Evolutionary conservation across 1,140 invertebrate genomes (phyloP), one percentile per base, ranked within the genome.

Genomic region (Pseudomyrmex cubaensis): DNA sequence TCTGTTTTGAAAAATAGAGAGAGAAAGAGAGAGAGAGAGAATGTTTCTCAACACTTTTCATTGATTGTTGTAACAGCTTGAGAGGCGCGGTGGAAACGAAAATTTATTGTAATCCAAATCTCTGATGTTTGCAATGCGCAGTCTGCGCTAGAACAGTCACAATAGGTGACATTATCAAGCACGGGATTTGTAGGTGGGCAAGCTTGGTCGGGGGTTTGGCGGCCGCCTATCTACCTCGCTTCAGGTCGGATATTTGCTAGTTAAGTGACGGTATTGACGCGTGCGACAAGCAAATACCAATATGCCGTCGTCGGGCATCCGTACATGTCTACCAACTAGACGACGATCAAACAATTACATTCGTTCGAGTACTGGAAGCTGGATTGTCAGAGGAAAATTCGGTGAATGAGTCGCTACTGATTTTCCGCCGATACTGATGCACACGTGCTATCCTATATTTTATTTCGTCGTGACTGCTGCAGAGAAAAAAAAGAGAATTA

Each of bases 201-300:
- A 50, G 57, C 52, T 64, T 69, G 82, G 83, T 82, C 70, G 64
- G 44, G 74, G 84, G 84, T 85, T 82, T 73, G 72, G 20, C 66
- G 72, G 20, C 66, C 48, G 63, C 74, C 85, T 85, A 87, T 89
- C 88, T 84, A 76, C 25, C 70, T 90, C 83, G 82, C 83, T 82
- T 85, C 83, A 72, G 82, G 56, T 70, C 85, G 85, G 84, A 85
- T 90, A 90, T 90, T 90, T 89, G 89, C 89, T 83, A 85, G 89
- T 86, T 87, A 90, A 87, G 84, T 87, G 87, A 88, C 87, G 74
- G 85, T 90, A 90, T 90, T 86, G 90, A 88, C 88, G 87, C 77
- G 74, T 78, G 75, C 73, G 82, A 88, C 86, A 84, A 85, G 88
- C 86, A 90, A 91, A 91, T 87, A 90, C 85, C 88, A 85, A 90